Percentiles rank a stretch among this genome's conserved stretches.
Conservation (phyloP, 2,888 invertebrate species). For the Psylliodes chrysocephalus region DNA sequence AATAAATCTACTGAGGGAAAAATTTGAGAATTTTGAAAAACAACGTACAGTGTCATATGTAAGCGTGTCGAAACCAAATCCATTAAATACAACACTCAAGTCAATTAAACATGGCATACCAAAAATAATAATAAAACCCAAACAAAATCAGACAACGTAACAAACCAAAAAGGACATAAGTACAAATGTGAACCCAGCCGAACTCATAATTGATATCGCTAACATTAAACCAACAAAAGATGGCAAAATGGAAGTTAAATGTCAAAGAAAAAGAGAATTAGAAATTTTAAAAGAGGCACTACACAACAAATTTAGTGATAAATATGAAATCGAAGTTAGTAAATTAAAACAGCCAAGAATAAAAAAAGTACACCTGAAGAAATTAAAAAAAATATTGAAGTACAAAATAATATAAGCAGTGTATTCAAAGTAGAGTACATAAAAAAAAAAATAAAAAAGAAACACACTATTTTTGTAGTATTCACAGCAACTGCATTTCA, state of each 20-base stretch:
- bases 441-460: too few relatives aligned
- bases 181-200: conserved; percentile 1
- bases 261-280: conserved; percentile 9
- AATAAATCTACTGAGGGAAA: neutral
- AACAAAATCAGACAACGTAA: neutral
- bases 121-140: conserved; percentile 1
- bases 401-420: too few relatives aligned
- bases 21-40: neutral
- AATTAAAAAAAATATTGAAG: too few relatives aligned
- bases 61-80: too few relatives aligned
- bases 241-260: too few relatives aligned
- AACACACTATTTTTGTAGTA: too few relatives aligned
- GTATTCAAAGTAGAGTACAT: too few relatives aligned
- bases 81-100: neutral
- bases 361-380: too few relatives aligned
- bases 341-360: too few relatives aligned
- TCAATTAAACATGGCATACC: neutral
- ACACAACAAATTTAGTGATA: conserved; percentile 1
- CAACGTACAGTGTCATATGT: too few relatives aligned
- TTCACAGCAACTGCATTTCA: too few relatives aligned
- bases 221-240: conserved; percentile 3
- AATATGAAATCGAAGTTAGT: conserved; percentile 15
- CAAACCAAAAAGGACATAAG: conserved; percentile 7
- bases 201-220: conserved; percentile 3
- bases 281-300: conserved; percentile 11